phyloP scores from a whole-genome alignment of 2,888 invertebrate genomes.

The Lepidocyrtoides sp. region DNA sequence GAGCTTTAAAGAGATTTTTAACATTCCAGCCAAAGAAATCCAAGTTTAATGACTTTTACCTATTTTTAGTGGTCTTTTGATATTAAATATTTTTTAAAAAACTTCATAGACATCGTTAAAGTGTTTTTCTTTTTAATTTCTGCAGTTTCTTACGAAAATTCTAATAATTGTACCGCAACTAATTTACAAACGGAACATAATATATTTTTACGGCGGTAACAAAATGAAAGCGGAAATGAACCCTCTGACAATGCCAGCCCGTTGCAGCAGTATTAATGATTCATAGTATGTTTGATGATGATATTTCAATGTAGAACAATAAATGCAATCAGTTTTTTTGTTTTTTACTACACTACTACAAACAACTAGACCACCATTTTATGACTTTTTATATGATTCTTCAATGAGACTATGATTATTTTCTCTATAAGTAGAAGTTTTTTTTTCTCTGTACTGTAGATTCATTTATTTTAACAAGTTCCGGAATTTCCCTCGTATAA shows the following conservation, averaged over 20 bases:
- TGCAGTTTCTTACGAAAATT: not conserved
- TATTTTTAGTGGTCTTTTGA: not conserved
- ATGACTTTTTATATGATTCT: constrained; percentile 59
- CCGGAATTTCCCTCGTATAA: constrained; percentile 57
- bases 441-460: constrained; percentile 9
- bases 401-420: not conserved
- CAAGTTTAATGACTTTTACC: not conserved
- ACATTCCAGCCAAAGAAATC: not conserved
- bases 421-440: constrained; percentile 13
- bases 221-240: constrained; percentile 41
- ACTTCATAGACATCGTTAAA: not conserved
- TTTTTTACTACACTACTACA: constrained; percentile 36
- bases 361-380: constrained; percentile 37
- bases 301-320: not conserved
- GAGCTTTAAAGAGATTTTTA: not conserved
- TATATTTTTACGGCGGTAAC: not conserved
- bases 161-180: not conserved
- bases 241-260: not conserved
- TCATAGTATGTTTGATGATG: no score
- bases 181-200: not conserved
- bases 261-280: no score
- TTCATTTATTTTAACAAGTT: constrained; percentile 75
- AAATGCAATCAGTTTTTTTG: constrained; percentile 50
- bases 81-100: not conserved
- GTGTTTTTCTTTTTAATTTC: not conserved